Percentiles rank a stretch among this genome's conserved stretches.
phyloP scores from a whole-genome alignment of 2,113 vertebrate genomes.

The Cyprinodon brontotheroides region DNA sequence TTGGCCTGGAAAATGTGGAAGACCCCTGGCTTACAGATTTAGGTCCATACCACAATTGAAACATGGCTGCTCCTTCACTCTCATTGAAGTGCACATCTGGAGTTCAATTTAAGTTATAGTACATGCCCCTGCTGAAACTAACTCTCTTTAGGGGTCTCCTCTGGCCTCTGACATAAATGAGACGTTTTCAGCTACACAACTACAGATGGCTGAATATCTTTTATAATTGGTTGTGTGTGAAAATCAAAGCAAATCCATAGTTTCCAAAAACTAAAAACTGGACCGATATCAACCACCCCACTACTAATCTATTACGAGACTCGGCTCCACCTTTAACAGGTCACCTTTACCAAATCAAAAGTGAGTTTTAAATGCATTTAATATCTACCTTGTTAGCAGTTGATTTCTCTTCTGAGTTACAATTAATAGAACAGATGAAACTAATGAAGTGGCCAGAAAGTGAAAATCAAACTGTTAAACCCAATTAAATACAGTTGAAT shows the following conservation, averaged over 20 bases:
- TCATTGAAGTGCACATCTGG: too few relatives aligned
- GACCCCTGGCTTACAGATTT: too few relatives aligned
- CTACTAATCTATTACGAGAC: too few relatives aligned
- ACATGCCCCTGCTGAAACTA: too few relatives aligned
- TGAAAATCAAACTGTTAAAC: not conserved
- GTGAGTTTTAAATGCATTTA: not conserved
- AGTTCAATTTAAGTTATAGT: too few relatives aligned
- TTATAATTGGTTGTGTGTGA: not conserved
- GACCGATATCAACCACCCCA: too few relatives aligned
- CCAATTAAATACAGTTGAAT: too few relatives aligned
- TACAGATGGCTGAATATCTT: not conserved
- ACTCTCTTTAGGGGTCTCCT: not conserved
- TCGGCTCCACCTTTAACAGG: not conserved
- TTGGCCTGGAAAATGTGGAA: too few relatives aligned
- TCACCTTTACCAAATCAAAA: not conserved
- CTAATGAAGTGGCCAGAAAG: not conserved
- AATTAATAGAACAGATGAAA: not conserved
- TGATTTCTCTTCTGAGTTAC: not conserved
- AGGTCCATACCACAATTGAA: too few relatives aligned
- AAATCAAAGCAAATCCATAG: not conserved
- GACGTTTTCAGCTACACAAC: not conserved
- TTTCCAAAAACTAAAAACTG: not conserved
- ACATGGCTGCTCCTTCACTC: too few relatives aligned
- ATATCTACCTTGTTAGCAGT: not conserved
- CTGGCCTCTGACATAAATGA: not conserved